Base-by-base conservation (phyloP, 2,888 invertebrate genomes). In the Hemithea aestivaria region DNA sequence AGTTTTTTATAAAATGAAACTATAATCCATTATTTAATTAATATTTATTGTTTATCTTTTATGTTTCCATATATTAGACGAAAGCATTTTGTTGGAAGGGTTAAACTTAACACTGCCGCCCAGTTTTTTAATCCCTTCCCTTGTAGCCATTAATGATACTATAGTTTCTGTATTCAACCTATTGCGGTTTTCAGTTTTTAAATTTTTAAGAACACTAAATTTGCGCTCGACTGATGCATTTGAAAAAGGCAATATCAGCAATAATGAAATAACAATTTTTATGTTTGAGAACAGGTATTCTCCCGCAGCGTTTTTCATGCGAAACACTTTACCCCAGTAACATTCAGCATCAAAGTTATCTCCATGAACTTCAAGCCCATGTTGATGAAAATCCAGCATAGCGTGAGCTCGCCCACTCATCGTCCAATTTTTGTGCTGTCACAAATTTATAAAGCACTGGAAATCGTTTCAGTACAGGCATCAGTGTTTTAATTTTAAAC, bases 141-240 rank as follows among this genome's bases (percentile, higher is more conserved):
- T 27, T 26, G 27, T 27, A 10, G 27, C 7, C 39, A 39, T 39
- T 20, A 39, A 27, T 8, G 37, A 30, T n/a, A 9, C 23, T 20
- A 37, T 20, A 11, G 31, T 37, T 5, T 38, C 32, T 12, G 38
- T 38, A 25, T 38, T 25, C 12, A 38, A n/a, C 32, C 27, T 21
- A 10, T 38, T 33, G 6, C 33, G 7, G 27, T 38, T 32, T 11
- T 31, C 38, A 8, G 32, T 26, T 24, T 38, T 38, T 7, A 38
- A 16, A 16, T 27, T 32, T 27, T 38, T 38, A 10, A 38, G 16
- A 21, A 11, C 10, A 27, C 38, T 38, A 20, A 38, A 38, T 10
- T 10, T 23, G 3, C 27, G 11, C 25, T 38, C 32, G 10, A 38
- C 38, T 7, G 32, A 32, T 6, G 32, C 32, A 11, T 38, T 38